Conservation (phyloP, 2,888 invertebrate genomes). For the Ormia ochracea region DNA sequence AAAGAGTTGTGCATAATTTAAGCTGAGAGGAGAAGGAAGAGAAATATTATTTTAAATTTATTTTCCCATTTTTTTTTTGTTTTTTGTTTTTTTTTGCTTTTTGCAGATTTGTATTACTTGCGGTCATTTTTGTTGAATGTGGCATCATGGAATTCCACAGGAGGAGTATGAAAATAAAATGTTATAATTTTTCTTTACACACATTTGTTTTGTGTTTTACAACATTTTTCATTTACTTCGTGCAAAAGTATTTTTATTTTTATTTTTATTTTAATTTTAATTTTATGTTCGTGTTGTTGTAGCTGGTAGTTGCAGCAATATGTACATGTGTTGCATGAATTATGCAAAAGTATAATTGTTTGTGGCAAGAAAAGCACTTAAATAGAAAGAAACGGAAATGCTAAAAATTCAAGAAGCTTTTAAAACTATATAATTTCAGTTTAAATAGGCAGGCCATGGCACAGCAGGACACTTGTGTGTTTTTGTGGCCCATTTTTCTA, state of each 20-base stretch:
- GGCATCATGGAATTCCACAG: neutral
- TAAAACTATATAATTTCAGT: conserved; percentile 41
- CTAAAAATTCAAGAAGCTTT: conserved; percentile 48
- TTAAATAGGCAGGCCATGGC: conserved; percentile 14
- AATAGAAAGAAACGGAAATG: conserved; percentile 41
- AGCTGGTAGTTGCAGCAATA: neutral
- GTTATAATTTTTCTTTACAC: conserved; percentile 21
- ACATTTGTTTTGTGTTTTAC: conserved; percentile 31
- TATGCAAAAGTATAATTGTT: conserved; percentile 58
- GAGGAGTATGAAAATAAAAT: conserved; percentile 25
- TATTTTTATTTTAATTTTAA: conserved; percentile 27
- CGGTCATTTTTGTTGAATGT: conserved; percentile 46
- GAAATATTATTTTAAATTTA: conserved; percentile 13
- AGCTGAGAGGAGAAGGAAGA: neutral
- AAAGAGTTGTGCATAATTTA: conserved; percentile 51
- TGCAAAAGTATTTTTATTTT: conserved; percentile 3
- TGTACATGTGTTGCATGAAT: conserved; percentile 55
- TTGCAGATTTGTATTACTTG: conserved; percentile 40
- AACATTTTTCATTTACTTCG: conserved; percentile 2
- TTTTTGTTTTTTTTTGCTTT: too few relatives aligned
- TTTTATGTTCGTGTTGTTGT: neutral
- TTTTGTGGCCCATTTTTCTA: conserved; percentile 12
- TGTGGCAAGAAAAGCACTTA: conserved; percentile 56
- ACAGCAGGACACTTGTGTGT: neutral
- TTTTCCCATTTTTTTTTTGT: too few relatives aligned